Evolutionary conservation across 2,797 vertebrate genomes (phyloP), one percentile per base, ranked within the genome.

Genomic region (Pristis pectinata): DNA sequence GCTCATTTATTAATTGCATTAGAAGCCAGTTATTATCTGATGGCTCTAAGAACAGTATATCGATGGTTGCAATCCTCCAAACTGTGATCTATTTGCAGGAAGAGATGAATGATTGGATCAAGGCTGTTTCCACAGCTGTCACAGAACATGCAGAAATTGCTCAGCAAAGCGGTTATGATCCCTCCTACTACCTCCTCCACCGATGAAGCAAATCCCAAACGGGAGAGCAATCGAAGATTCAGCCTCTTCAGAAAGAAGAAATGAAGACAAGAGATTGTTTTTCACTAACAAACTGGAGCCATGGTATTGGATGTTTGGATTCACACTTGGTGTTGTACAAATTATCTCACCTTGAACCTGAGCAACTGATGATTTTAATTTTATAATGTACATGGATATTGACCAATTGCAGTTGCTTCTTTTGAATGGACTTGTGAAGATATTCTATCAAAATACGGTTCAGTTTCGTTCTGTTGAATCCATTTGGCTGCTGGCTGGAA

Each of bases 111-210:
- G 95, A 96, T 59, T 99, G 98, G 98, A 97, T 98, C 95, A 96
- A 95, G 94, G 98, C 97, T 94, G 97, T 99, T 96, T 96, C 96
- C 30, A 13, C 96, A 17, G 97, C n/a, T 98, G 98, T 98, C 15
- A 95, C 96, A 0, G 98, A 99, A 96, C 98, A 99, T 19, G 97
- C 97, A 6, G 98, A 99, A 95, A 98, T 98, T 22, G 97, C 97
- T 17, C 92, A 93, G 96, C 98, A 98, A 96, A 98, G 97, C 98
- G 97, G 97, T 93, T 98, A 98, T n/a, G 95, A 97, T 98, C 95
- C 97, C 97, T 96, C 98, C 98, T 96, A 99, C 98, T 97, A 99
- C 98, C 96, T 99, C 98, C 96, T 99, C 98, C 95, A 99, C 98
- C 0, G 98, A 99, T 77, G 98, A 99, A 94, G 95, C 96, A 91